Base-by-base conservation (phyloP, 1,140 invertebrate genomes). In the Pteromalus puparum region DNA sequence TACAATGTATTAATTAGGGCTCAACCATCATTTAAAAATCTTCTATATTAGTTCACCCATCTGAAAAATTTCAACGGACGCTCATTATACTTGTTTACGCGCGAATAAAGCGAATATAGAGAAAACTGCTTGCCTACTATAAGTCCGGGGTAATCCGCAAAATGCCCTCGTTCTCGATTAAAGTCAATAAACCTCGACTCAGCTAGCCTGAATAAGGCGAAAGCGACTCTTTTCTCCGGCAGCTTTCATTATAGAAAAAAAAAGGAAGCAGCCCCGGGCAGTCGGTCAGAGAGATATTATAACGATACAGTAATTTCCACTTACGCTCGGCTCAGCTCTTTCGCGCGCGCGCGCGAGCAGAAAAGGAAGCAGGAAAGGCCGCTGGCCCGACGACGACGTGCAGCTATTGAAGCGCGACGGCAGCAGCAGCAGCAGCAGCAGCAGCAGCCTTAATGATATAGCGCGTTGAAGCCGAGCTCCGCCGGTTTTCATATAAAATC, bases 401-500 rank as follows among this genome's bases (percentile, higher is more conserved):
- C 48, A 18, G 48, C 48, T 48, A 75, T 75, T 75, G 73, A 75
- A 42, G 38, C 38, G 38, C 10, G 38, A 10, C 38, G 38, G 38
- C 38, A 42, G 5, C 34, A 34, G 34, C 34, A 34, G n/a, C 42
- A 46, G 9, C 42, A 13, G 73, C 21, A 10, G n/a, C n/a, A n/a
- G n/a, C n/a, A n/a, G n/a, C 0, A 26, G 38, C 21, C 77, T 74
- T 80, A 84, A 84, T 84, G 83, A 81, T 53, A 65, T 68, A 85
- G 24, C 73, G 28, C 24, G 28, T 26, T 30, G 67, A 7, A 18
- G 67, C 61, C 15, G 26, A 9, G 24, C 24, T n/a, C 9, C 15
- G 67, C 9, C 26, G 67, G 73, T 83, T 77, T 77, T 77, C 80
- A 80, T 70, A 80, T 75, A 78, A 86, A 86, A 86, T 83, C 85